These are phyloP conservation scores for Hassar affinis DNA, from an alignment of 2,113 vertebrate species.

Conservation along the genomic window DNA sequence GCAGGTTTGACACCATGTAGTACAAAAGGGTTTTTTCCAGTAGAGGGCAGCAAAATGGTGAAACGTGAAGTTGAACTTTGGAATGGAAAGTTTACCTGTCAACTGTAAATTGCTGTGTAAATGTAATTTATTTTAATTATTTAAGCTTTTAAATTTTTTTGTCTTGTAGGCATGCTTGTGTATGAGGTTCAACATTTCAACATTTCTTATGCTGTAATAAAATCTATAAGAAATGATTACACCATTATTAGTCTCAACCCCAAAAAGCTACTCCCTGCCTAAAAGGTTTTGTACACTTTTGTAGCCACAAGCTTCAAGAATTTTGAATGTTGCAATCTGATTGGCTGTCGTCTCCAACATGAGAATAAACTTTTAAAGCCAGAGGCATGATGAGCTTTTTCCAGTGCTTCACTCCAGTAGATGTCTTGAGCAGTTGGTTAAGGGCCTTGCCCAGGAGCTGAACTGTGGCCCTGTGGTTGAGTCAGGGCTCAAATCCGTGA, in stretches of 20 bases:
- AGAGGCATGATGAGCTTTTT: neutral
- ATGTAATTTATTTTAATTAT: neutral
- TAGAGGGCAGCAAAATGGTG: slow-evolving; percentile 3
- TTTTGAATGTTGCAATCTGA: neutral
- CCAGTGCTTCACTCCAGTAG: too few relatives aligned
- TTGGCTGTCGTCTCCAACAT: neutral
- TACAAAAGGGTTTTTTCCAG: neutral
- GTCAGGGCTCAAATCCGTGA: too few relatives aligned
- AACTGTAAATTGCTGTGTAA: neutral
- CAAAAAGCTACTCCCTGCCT: neutral
- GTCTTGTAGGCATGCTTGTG: neutral
- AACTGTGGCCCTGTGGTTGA: too few relatives aligned
- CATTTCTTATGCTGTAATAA: neutral
- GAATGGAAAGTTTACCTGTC: neutral
- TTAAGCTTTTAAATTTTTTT: neutral
- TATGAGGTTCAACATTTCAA: neutral
- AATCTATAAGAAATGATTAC: neutral
- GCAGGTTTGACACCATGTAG: neutral
- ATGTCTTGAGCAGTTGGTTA: too few relatives aligned
- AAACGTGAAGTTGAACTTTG: too few relatives aligned
- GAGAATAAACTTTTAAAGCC: neutral
- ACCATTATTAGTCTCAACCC: neutral
- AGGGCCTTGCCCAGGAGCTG: too few relatives aligned
- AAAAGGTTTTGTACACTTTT: neutral
- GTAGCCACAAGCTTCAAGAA: neutral